phyloP scores from a whole-genome alignment of 2,797 vertebrate genomes.

The Naso thynnoides region DNA sequence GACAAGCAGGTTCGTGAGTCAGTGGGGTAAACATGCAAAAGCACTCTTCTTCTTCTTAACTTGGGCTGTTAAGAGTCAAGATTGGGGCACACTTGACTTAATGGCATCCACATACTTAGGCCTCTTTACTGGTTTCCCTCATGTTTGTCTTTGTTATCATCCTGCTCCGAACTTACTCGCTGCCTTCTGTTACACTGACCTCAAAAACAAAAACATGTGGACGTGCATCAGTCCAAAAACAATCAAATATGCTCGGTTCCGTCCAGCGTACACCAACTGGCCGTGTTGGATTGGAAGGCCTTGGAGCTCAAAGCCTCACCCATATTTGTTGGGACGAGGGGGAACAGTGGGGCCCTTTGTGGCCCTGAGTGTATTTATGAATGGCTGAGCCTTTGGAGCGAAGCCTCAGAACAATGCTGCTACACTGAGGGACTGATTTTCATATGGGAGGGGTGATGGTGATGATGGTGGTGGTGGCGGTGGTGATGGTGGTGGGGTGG shows the following conservation, averaged over 20 bases:
- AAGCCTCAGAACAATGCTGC: constrained; percentile 84
- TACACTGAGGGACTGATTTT: constrained; percentile 82
- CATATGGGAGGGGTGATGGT: constrained; percentile 73
- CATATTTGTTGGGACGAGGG: constrained; percentile 68
- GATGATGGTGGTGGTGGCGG: constrained; percentile 51
- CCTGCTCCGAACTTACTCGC: constrained; percentile 20
- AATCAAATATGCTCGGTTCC: constrained; percentile 65
- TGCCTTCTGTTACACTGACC: constrained; percentile 43
- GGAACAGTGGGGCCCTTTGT: constrained; percentile 83
- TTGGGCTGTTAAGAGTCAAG: background rate
- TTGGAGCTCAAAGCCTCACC: constrained; percentile 74
- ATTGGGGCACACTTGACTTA: background rate
- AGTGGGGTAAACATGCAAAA: background rate
- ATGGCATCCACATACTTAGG: background rate
- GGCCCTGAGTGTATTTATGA: constrained; percentile 83
- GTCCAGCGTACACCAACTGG: constrained; percentile 56
- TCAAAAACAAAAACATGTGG: constrained; percentile 26
- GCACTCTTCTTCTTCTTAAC: background rate
- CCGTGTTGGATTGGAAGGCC: constrained; percentile 51
- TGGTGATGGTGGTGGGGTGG: constrained; percentile 59
- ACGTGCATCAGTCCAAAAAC: constrained; percentile 57
- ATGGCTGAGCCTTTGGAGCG: constrained; percentile 77
- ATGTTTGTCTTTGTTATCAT: constrained; percentile 17
- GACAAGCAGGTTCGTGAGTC: background rate
- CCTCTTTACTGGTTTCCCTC: background rate